Base-by-base conservation (phyloP, 2,113 vertebrate genomes). In the Alouatta palliata region DNA sequence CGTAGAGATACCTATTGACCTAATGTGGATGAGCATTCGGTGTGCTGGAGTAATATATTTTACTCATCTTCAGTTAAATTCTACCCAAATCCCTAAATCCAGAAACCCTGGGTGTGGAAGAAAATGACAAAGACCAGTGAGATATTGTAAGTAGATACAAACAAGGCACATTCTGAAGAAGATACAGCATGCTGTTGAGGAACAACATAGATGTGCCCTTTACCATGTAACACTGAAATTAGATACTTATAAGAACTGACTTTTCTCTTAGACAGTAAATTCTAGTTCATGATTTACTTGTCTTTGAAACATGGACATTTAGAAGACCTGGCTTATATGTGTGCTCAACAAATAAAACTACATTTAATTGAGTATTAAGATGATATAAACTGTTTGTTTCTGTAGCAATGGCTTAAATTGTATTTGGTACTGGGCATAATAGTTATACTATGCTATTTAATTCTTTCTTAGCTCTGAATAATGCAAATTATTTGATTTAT, bases 381-480 rank as follows among this genome's bases (percentile, higher is more conserved):
- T 94, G 23, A 61, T 70, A 75, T 64, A 82, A 86, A 13, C n/a
- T 32, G 3, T 45, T 81, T 64, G 1, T 49, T 92, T 45, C 43
- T 91, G 16, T 73, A 71, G 8, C 52, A 17, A 90, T 79, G 47
- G 0, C 11, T 92, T 77, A 58, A 68, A 84, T 61, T 94, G 4
- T 75, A 75, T 66, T 84, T 45, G 0, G 11, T 61, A 58, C 20
- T 91, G 32, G 23, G 20, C 5, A 70, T 0, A 75, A 52, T 12
- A 30, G 13, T 87, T 88, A 54, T 32, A 30, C 8, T 79, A 9
- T 75, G 30, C 21, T 87, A 68, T 87, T 92, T 75, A 87, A 45
- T 80, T 83, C 20, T 95, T 80, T 83, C 20, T 95, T 94, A 30
- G 21, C 17, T 73, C 16, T 87, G n/a, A 1, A 87, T 94, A 90